These are phyloP conservation scores for Apotomis betuletana DNA, from an alignment of 2,888 invertebrate species.

Conservation along the genomic window DNA sequence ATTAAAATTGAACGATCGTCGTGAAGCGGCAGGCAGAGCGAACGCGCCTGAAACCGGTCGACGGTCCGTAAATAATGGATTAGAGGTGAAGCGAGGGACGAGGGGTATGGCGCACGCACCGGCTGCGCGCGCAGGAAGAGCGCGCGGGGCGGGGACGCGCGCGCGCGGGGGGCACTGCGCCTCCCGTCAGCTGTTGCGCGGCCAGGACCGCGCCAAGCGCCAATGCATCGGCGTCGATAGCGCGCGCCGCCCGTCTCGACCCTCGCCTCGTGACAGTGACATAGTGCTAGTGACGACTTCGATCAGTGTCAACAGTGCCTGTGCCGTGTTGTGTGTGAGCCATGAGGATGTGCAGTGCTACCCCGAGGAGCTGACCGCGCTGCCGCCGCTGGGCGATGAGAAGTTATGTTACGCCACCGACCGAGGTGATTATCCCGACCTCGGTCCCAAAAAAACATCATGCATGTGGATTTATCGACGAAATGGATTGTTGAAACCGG, in stretches of 20 bases:
- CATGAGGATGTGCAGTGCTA: constrained; percentile 73
- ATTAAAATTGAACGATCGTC: constrained; percentile 81
- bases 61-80: constrained; percentile 82
- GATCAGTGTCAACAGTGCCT: constrained; percentile 51
- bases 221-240: constrained; percentile 80
- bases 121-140: constrained; percentile 70
- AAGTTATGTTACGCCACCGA: constrained; percentile 81
- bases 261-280: constrained; percentile 57
- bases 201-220: constrained; percentile 79
- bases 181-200: constrained; percentile 84
- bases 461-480: constrained; percentile 64
- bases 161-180: constrained; percentile 69
- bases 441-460: constrained; percentile 73
- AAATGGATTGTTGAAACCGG: constrained; percentile 52
- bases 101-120: constrained; percentile 73
- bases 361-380: constrained; percentile 75
- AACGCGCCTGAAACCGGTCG: constrained; percentile 82
- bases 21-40: constrained; percentile 73
- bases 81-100: constrained; percentile 76
- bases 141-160: constrained; percentile 51
- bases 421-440: constrained; percentile 82
- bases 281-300: constrained; percentile 59
- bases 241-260: constrained; percentile 68
- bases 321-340: constrained; percentile 61
- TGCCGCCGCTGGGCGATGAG: constrained; percentile 70